Evolutionary conservation across 2,797 vertebrate species (phyloP), one percentile per base, ranked within the genome.

Genomic region (Manis pentadactyla): DNA sequence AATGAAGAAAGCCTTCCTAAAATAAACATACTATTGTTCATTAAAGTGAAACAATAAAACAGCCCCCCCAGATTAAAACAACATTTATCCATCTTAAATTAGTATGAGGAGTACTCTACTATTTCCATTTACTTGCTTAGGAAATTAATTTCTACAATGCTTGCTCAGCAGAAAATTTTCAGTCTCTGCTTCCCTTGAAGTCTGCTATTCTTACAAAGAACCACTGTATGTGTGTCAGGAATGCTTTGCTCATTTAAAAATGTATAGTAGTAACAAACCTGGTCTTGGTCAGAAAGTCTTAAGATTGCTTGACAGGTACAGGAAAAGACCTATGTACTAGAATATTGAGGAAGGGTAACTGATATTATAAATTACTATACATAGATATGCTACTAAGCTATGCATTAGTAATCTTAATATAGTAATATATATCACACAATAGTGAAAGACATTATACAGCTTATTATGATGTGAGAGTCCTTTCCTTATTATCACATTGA

Each of bases 11-110:
- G 11, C 1, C 37, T 79, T 90, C 85, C 59, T 39, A 25, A 89
- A 74, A 39, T 53, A 88, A 88, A 9, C n/a, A 53, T 31, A 87
- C 74, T 81, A 87, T 77, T 63, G 11, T 42, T 93, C 29, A 73
- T 84, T 83, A 71, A 91, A 93, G 61, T 83, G 89, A 81, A 84
- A 57, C 17, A 87, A 75, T 39, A 51, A 27, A 69, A 82, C 25
- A 90, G 21, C 8, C 5, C 7, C 37, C 37, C 15, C 42, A 53
- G 83, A 85, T 84, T 73, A 90, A 95, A 93, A 84, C 3, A 46
- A 4, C 78, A 87, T 63, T 34, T 81, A 46, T 37, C n/a, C 4
- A 85, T 59, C 55, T 90, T 46, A 86, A 57, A 29, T 90, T 87
- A 90, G 18, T 39, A 49, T 81, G 84, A 59, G 68, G 66, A 82